Base-by-base conservation (phyloP, 2,797 vertebrate genomes). In the Thalassophryne amazonica region DNA sequence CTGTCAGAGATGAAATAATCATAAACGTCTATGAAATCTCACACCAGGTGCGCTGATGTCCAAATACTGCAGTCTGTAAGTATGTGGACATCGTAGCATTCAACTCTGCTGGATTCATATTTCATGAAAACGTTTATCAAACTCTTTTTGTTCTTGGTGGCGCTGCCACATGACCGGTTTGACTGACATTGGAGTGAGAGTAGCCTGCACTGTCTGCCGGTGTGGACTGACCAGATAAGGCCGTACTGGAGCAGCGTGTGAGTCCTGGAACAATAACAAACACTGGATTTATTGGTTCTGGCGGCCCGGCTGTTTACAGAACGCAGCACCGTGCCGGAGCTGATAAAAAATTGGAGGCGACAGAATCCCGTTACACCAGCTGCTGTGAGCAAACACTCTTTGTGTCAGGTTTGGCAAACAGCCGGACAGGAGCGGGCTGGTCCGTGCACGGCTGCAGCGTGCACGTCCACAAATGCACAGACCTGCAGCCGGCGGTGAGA, bases 141-240 rank as follows among this genome's bases (percentile, higher is more conserved):
- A n/a, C n/a, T n/a, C n/a, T n/a, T n/a, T n/a, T n/a, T n/a, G n/a
- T n/a, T n/a, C n/a, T n/a, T n/a, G n/a, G n/a, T n/a, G n/a, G n/a
- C n/a, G n/a, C n/a, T n/a, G n/a, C n/a, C n/a, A n/a, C n/a, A n/a
- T n/a, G n/a, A n/a, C n/a, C n/a, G n/a, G n/a, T n/a, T n/a, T n/a
- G n/a, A n/a, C n/a, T n/a, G n/a, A n/a, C n/a, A n/a, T n/a, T n/a
- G n/a, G n/a, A n/a, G n/a, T n/a, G n/a, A n/a, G n/a, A n/a, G n/a
- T n/a, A n/a, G n/a, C n/a, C n/a, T n/a, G n/a, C n/a, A n/a, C n/a
- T 1, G 0, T 13, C 32, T 60, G 50, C 19, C 48, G 45, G 39
- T 54, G 46, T 64, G 48, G 31, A 12, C 48, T 33, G 22, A 15
- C 29, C 59, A 69, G 78, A 80, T 80, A 79, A 80, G 67, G 46